phyloP scores from a whole-genome alignment of 2,888 invertebrate species.

The Abscondita cerata region DNA sequence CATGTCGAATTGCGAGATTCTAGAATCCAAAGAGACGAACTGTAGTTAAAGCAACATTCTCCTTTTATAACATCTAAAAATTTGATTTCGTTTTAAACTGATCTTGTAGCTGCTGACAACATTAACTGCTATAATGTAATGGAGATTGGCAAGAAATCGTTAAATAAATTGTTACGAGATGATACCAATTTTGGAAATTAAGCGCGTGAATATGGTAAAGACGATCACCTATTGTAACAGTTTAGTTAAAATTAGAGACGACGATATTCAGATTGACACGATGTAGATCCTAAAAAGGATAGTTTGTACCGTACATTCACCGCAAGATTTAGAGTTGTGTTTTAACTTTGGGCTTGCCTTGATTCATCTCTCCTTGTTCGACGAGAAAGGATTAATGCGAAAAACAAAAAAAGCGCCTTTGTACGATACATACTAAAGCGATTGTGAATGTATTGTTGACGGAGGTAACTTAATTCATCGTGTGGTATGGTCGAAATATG shows the following conservation, averaged over 20 bases:
- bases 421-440: too few relatives aligned
- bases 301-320: neutral
- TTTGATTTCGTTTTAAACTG: too few relatives aligned
- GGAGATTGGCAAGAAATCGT: neutral
- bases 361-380: neutral
- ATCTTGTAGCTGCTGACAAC: neutral
- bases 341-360: neutral
- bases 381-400: too few relatives aligned
- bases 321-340: neutral
- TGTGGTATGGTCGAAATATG: too few relatives aligned
- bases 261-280: neutral
- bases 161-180: neutral
- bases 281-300: too few relatives aligned
- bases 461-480: too few relatives aligned
- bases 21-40: neutral
- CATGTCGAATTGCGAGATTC: neutral
- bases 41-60: neutral
- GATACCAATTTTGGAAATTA: too few relatives aligned
- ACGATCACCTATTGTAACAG: too few relatives aligned
- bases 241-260: too few relatives aligned
- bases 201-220: too few relatives aligned
- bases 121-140: neutral
- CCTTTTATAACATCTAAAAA: neutral
- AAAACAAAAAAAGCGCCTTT: too few relatives aligned
- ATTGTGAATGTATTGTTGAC: too few relatives aligned